Evolutionary conservation across 2,888 invertebrate species (phyloP).

Genomic region (Cerceris rybyensis): DNA sequence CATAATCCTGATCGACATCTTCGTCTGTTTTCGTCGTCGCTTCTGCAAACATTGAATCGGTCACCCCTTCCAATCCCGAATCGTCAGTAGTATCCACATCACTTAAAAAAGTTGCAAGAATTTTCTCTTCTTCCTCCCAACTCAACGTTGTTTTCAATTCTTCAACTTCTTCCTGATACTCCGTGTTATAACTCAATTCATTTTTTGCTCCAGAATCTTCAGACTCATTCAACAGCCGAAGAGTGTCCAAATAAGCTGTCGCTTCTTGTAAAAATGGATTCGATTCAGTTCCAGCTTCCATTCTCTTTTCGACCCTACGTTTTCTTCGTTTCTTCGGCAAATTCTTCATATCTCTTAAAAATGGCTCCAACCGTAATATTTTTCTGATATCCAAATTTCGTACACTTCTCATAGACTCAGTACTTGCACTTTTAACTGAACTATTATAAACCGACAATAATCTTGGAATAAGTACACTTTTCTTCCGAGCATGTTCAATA

Average conservation of each 20-base stretch:
- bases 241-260: conserved; percentile 1
- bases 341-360: not conserved
- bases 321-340: not conserved
- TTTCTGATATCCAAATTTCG: not conserved
- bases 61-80: not conserved
- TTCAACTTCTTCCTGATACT: conserved; percentile 27
- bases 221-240: conserved; percentile 6
- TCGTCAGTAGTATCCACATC: not conserved
- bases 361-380: conserved; percentile 1
- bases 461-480: conserved; percentile 20
- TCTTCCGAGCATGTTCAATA: conserved; percentile 6
- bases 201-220: conserved; percentile 6
- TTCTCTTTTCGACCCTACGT: not conserved
- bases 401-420: not conserved
- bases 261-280: not conserved
- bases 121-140: conserved; percentile 13
- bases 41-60: too few relatives aligned
- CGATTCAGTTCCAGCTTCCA: not conserved
- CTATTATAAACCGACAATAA: conserved; percentile 2
- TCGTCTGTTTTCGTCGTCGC: not conserved
- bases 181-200: conserved; percentile 35
- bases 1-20: not conserved
- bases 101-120: not conserved
- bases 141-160: conserved; percentile 20
- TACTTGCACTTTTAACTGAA: not conserved